Evolutionary conservation across 2,888 invertebrate species (phyloP), one percentile per base, ranked within the genome.

Genomic region (Athetis lepigone): DNA sequence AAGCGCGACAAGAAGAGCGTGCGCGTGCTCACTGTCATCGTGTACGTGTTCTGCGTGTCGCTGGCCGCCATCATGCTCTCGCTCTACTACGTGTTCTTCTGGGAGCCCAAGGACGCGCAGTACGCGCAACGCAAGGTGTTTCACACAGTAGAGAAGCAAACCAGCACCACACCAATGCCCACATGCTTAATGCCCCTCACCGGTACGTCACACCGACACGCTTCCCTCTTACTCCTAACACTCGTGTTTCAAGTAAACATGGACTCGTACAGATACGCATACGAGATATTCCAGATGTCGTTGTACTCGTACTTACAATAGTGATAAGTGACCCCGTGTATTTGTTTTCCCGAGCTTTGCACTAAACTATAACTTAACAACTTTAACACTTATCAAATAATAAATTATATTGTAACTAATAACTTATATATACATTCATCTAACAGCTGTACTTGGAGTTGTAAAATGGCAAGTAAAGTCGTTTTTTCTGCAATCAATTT

Each of bases 41-140:
- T 98, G 55, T 99, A 99, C 94, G 97, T 99, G 78, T 97, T 99
- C 91, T 98, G 98, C 89, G 99, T 99, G 81, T 99, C 98, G 45
- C 95, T 98, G 85, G 98, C 98, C 19, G 99, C 98, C 54, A 98
- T 98, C 84, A 97, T 98, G 95, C 96, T 99, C 75, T 98, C 98
- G 13, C 96, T 98, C 54, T 99, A 99, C 95, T 99, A 99, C 95
- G 97, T 98, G 83, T 98, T 98, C 94, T 96, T 99, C 89, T 99
- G 99, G 98, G 97, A 98, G 91, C 98, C 98, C 19, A 96, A 94
- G 91, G 95, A 94, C 84, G 92, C 94, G 88, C 94, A 92, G 59
- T 92, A 94, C 84, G 92, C 92, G 87, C 93, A 93, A 86, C 92
- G 92, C 89, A 94, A 94, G 94, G 94, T 94, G 92, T 88, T 92